phyloP scores from a whole-genome alignment of 2,888 invertebrate genomes.

The Apamea sordens region DNA sequence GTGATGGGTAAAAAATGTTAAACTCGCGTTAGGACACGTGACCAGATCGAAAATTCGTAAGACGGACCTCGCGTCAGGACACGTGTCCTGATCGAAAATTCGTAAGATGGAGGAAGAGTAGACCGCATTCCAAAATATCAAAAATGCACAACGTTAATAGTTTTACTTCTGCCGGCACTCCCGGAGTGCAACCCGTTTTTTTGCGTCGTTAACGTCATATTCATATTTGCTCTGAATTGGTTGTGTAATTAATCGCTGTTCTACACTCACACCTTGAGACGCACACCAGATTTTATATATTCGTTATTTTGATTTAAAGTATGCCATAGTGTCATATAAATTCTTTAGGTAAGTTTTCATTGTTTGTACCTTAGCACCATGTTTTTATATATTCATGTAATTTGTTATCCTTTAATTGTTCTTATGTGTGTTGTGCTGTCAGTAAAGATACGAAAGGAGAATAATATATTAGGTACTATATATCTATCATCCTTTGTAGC shows the following conservation, averaged over 20 bases:
- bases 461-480: background rate
- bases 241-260: conserved; percentile 7
- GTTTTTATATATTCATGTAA: background rate
- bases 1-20: too few relatives aligned
- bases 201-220: background rate
- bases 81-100: too few relatives aligned
- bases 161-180: too few relatives aligned
- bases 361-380: too few relatives aligned
- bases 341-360: background rate
- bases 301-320: background rate
- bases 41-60: too few relatives aligned
- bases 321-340: background rate
- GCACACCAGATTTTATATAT: background rate
- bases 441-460: background rate
- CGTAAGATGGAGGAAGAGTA: too few relatives aligned
- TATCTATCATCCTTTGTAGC: background rate
- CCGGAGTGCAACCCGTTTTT: too few relatives aligned
- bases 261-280: background rate
- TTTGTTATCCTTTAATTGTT: background rate
- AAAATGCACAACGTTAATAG: too few relatives aligned
- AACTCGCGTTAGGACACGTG: too few relatives aligned
- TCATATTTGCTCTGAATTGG: background rate
- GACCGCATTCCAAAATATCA: too few relatives aligned
- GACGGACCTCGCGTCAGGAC: too few relatives aligned
- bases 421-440: background rate